Evolutionary conservation across 2,888 invertebrate species (phyloP), one percentile per base, ranked within the genome.

Genomic region (Apomyelois bistriatella): DNA sequence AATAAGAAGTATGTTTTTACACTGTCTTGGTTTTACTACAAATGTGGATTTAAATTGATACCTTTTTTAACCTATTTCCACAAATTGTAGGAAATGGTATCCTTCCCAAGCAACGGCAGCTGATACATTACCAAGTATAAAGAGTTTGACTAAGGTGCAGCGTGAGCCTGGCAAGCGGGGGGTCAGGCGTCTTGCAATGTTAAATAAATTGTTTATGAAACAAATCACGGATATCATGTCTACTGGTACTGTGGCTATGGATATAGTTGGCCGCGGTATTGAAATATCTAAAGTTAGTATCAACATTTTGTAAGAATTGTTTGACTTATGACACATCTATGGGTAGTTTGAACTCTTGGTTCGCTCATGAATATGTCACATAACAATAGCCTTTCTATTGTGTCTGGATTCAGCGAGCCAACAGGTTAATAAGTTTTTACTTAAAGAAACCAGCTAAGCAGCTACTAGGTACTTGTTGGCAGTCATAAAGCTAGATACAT

Each of bases 131-230:
- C 87, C 87, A 3, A 77, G 77, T 60, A 57, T 85, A 1, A 88
- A 84, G 59, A 85, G 81, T 59, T 64, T 91, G 28, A 78, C 84
- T 1, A 90, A 85, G 65, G 85, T 85, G 13, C 76, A 85, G 53
- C 76, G 87, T 65, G 91, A 91, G 53, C 91, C 91, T 28, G 87
- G 89, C 9, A 92, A 92, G 46, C 84, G 88, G 9, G 91, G 91
- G 8, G 77, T 83, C 0, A 91, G 94, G 38, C 90, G 96, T 64
- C 84, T 93, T 16, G 83, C 91, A 0, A 93, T 96, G 58, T 79
- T 97, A 1, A 96, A 96, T 74, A 95, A 95, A 79, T 71, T 96
- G 48, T 96, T 96, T 66, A 96, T 96, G 95, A 92, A 93, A 64
- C 90, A 95, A 55, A 93, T 97, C 7, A 95, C 95, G 0, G 96